Conservation (phyloP, 2,797 vertebrate genomes). For the Trachops cirrhosus region DNA sequence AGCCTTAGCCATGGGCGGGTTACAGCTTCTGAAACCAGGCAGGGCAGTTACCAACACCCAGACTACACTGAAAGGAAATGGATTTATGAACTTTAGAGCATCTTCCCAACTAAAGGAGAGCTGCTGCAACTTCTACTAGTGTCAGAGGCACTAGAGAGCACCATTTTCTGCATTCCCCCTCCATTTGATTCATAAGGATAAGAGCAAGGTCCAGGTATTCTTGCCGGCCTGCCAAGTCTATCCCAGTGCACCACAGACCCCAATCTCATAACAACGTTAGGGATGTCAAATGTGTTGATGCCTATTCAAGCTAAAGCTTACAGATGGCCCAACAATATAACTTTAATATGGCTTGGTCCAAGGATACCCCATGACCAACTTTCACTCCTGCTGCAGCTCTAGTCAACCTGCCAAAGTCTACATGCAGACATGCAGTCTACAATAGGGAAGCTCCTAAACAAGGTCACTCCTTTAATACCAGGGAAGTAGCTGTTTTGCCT, state of each 20-base stretch:
- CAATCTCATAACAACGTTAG: neutral
- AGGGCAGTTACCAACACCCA: neutral
- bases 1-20: no score
- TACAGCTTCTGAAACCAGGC: no score
- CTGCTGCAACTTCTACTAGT: neutral
- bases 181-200: neutral
- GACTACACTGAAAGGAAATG: neutral
- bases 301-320: neutral
- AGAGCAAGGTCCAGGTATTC: neutral
- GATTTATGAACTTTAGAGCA: neutral
- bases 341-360: neutral
- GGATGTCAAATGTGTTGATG: neutral
- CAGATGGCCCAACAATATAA: neutral
- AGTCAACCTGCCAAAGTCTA: neutral
- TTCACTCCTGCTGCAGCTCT: neutral
- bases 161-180: neutral
- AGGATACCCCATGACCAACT: neutral
- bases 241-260: neutral
- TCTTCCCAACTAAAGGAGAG: neutral
- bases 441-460: neutral
- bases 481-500: neutral
- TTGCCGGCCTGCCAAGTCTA: neutral
- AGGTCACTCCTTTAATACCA: neutral
- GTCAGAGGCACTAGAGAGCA: neutral
- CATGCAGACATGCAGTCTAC: neutral